Percentiles rank a stretch among this genome's conserved stretches.
phyloP scores from a whole-genome alignment of 2,888 invertebrate species.

The Entomobrya multifasciata region DNA sequence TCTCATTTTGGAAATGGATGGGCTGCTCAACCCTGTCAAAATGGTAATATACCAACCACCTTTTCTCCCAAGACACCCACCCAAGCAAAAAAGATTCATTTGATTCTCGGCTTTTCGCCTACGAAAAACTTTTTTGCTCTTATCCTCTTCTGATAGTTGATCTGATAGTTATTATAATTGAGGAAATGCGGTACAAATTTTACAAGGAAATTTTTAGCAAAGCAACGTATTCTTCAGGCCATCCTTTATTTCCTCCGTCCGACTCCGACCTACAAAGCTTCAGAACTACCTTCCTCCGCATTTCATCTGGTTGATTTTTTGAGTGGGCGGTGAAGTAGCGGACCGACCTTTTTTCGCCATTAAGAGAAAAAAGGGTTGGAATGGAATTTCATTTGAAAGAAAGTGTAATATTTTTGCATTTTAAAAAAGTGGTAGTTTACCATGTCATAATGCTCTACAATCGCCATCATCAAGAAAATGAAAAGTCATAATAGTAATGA shows the following conservation, averaged over 20 bases:
- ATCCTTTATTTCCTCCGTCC: too few species aligned
- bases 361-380: not conserved
- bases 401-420: not conserved
- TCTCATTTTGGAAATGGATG: slow-evolving; percentile 26
- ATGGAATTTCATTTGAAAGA: not conserved
- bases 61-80: slow-evolving; percentile 1
- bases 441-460: too few species aligned
- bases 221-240: too few species aligned
- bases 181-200: slow-evolving; percentile 58
- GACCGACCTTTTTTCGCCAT: not conserved
- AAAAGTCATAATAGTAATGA: slow-evolving; percentile 21
- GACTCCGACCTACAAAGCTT: not conserved
- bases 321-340: too few species aligned
- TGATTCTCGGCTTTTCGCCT: slow-evolving; percentile 3
- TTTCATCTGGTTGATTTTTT: slow-evolving; percentile 15
- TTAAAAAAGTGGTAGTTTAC: not conserved
- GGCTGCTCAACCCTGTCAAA: slow-evolving; percentile 14
- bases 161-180: slow-evolving; percentile 43
- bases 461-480: slow-evolving; percentile 7
- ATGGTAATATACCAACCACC: slow-evolving; percentile 8
- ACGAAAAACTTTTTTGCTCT: too few species aligned
- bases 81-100: not conserved
- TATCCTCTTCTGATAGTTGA: too few species aligned
- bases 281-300: not conserved
- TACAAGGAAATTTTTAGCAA: not conserved